Conservation (phyloP, 2,113 vertebrate species). For the Mesembrinibis cayennensis region DNA sequence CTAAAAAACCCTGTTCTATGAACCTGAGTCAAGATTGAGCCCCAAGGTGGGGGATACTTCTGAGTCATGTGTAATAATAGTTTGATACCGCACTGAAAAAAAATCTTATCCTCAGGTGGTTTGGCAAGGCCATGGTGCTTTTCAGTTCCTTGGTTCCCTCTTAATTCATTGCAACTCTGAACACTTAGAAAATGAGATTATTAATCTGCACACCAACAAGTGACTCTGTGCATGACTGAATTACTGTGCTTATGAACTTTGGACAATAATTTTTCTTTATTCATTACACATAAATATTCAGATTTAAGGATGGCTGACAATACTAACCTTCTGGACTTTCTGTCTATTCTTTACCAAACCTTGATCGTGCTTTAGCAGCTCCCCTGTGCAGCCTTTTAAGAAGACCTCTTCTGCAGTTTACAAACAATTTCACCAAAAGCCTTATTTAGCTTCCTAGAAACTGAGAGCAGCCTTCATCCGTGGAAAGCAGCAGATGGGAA, state of each 20-base stretch:
- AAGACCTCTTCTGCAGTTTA: background rate
- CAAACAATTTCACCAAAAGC: background rate
- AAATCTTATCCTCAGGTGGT: background rate
- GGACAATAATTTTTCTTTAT: background rate
- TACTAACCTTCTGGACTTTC: background rate
- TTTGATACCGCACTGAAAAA: background rate
- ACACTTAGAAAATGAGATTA: background rate
- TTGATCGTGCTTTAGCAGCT: background rate
- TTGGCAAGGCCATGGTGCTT: background rate
- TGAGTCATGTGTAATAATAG: background rate
- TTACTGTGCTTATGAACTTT: background rate
- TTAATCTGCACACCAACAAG: background rate
- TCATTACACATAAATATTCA: background rate
- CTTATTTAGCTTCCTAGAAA: conserved; percentile 26
- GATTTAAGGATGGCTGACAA: background rate
- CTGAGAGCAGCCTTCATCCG: background rate
- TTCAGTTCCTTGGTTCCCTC: background rate
- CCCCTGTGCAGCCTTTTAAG: background rate
- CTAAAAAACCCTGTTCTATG: background rate
- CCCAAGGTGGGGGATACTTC: background rate
- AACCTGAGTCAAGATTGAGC: background rate
- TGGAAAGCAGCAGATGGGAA: conserved; percentile 40
- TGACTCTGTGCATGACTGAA: background rate
- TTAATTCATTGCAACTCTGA: background rate
- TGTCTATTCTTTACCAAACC: background rate